Base-by-base conservation (phyloP, 2,113 vertebrate genomes). In the Cranoglanis bouderius region DNA sequence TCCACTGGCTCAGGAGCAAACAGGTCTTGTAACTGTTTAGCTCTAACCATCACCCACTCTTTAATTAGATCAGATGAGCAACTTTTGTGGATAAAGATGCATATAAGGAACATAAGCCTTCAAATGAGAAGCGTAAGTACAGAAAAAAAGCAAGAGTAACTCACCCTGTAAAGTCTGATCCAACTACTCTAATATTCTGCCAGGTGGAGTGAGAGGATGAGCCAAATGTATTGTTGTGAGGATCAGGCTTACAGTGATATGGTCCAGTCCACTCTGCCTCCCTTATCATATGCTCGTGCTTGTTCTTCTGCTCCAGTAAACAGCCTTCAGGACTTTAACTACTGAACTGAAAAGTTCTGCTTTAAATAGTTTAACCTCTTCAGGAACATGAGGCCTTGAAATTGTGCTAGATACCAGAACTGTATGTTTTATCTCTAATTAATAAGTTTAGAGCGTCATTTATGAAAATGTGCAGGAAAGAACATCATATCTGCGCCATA, bases 131-230 rank as follows among this genome's bases (percentile, higher is more conserved):
- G 29, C 1, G 78, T 26, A 24, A 75, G 70, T 80, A 61, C 14
- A 29, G 19, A 29, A 24, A 40, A 18, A 59, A 26, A 75, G 21
- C 85, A 43, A 74, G 88, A 77, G 53, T 82, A 51, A 7, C 85
- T 89, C 1, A 67, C 70, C 85, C 63, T 61, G 55, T 89, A 84
- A 80, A 87, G 90, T 90, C 82, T 89, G 85, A 35, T 38, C 35
- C 14, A 38, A 38, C 26, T 72, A 1, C 32, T 38, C 14, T 35
- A 70, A 70, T 19, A 35, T 70, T 70, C n/a, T 70, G 13, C 5
- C 3, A 32, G 63, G 35, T 38, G 38, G 18, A 75, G 38, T 75
- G 8, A 75, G 72, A 75, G 72, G 18, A 74, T 74, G 35, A 74
- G 19, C 70, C 35, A 55, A 32, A 82, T 32, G 16, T 72, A 70